Evolutionary conservation across 2,113 vertebrate species (phyloP).

Genomic region (Mastomys coucha): DNA sequence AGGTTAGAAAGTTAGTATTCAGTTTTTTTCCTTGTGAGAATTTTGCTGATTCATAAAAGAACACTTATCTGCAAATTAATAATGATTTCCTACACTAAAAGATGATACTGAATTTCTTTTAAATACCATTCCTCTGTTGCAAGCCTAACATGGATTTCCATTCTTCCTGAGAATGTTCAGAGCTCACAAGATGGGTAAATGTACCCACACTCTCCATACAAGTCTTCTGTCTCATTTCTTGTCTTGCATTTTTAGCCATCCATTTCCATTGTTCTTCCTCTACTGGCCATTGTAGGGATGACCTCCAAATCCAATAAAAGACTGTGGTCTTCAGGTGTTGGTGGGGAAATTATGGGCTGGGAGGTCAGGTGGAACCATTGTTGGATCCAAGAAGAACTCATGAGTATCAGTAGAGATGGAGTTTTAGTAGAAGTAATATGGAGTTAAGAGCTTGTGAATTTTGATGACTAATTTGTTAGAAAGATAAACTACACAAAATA

Average conservation of each 20-base stretch:
- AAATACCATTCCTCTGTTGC: background rate
- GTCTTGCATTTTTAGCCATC: background rate
- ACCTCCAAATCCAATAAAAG: background rate
- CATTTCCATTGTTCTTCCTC: background rate
- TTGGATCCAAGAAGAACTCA: background rate
- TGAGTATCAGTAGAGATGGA: background rate
- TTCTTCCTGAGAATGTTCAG: background rate
- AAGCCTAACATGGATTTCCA: background rate
- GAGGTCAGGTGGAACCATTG: background rate
- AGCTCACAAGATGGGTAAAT: background rate
- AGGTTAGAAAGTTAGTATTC: conserved; percentile 18
- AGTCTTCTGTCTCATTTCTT: background rate
- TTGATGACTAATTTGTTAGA: conserved; percentile 7
- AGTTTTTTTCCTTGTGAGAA: conserved; percentile 21
- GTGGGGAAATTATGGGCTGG: background rate
- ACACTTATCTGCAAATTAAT: conserved; percentile 45
- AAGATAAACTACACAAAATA: background rate
- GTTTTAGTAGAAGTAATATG: background rate
- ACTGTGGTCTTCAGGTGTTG: rapidly evolving
- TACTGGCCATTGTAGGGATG: background rate
- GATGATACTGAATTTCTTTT: background rate
- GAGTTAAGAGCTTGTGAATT: background rate
- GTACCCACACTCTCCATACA: rapidly evolving
- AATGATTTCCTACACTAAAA: conserved; percentile 14
- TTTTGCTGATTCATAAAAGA: conserved; percentile 49